phyloP scores from a whole-genome alignment of 1,140 invertebrate genomes.

The Oppia nitens region DNA sequence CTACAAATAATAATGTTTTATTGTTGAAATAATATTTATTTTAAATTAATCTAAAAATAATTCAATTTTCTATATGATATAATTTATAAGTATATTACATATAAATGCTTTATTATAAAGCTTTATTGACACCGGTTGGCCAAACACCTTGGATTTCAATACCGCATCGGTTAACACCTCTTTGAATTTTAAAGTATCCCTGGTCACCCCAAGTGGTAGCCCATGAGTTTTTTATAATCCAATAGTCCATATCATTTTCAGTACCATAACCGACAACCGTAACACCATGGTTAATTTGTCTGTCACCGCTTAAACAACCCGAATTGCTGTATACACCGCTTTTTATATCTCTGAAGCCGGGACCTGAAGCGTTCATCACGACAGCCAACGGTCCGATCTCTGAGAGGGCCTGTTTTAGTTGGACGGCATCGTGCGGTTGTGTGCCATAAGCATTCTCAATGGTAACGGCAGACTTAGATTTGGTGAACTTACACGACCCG shows the following conservation, averaged over 20 bases:
- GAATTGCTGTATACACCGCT: constrained; percentile 47
- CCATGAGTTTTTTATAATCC: constrained; percentile 44
- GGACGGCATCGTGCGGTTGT: constrained; percentile 24
- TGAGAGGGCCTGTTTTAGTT: constrained; percentile 34
- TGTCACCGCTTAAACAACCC: constrained; percentile 34
- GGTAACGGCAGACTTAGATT: constrained; percentile 33
- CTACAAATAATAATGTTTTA: too few relatives aligned
- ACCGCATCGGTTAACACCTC: constrained; percentile 58
- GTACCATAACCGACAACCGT: constrained; percentile 64
- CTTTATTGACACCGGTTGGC: too few relatives aligned
- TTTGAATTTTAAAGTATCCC: constrained; percentile 29
- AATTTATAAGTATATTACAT: too few relatives aligned
- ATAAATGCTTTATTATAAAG: too few relatives aligned
- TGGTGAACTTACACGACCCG: constrained; percentile 46
- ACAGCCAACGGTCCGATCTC: constrained; percentile 38
- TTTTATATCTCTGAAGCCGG: constrained; percentile 51
- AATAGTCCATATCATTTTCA: constrained; percentile 22
- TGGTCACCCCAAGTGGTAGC: constrained; percentile 14
- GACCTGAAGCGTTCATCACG: constrained; percentile 34
- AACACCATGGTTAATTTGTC: constrained; percentile 68
- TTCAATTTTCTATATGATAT: too few relatives aligned
- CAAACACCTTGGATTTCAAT: constrained; percentile 63
- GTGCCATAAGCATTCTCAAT: constrained; percentile 15
- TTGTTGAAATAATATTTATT: too few relatives aligned
- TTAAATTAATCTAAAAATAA: too few relatives aligned